Percentiles rank a stretch among this genome's conserved stretches.
phyloP scores from a whole-genome alignment of 2,888 invertebrate genomes.

The Pyrrhia umbra region DNA sequence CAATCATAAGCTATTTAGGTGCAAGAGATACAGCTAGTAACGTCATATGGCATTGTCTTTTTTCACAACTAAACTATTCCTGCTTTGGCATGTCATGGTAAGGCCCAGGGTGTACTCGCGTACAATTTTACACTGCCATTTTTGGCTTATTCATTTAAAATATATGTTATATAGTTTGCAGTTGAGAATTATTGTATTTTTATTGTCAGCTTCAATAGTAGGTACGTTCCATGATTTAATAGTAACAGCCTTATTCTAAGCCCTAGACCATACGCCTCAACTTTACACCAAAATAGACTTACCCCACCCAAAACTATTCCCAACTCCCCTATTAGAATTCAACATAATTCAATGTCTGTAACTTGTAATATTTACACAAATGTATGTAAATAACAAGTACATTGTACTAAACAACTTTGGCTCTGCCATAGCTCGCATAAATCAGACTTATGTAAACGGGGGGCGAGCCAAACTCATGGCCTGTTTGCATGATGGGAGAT shows the following conservation, averaged over 20 bases:
- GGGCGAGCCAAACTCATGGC: slow-evolving; percentile 62
- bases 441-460: slow-evolving; percentile 80
- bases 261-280: neutral
- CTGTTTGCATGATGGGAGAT: slow-evolving; percentile 46
- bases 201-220: too few species aligned
- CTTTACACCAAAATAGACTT: slow-evolving; percentile 10
- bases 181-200: too few species aligned
- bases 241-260: neutral
- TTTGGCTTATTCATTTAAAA: too few species aligned
- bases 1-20: too few species aligned
- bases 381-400: slow-evolving; percentile 81
- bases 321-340: slow-evolving; percentile 59
- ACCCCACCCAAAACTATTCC: slow-evolving; percentile 21
- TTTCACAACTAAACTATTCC: too few species aligned
- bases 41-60: too few species aligned
- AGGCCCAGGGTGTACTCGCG: too few species aligned
- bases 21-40: too few species aligned
- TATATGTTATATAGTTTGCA: too few species aligned
- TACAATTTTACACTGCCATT: too few species aligned
- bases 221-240: neutral
- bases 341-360: slow-evolving; percentile 62
- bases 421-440: slow-evolving; percentile 73
- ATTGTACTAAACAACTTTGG: slow-evolving; percentile 80
- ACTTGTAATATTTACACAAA: slow-evolving; percentile 75
- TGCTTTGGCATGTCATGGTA: too few species aligned